Evolutionary conservation across 2,113 vertebrate species (phyloP).

Genomic region (Salvelinus alpinus): DNA sequence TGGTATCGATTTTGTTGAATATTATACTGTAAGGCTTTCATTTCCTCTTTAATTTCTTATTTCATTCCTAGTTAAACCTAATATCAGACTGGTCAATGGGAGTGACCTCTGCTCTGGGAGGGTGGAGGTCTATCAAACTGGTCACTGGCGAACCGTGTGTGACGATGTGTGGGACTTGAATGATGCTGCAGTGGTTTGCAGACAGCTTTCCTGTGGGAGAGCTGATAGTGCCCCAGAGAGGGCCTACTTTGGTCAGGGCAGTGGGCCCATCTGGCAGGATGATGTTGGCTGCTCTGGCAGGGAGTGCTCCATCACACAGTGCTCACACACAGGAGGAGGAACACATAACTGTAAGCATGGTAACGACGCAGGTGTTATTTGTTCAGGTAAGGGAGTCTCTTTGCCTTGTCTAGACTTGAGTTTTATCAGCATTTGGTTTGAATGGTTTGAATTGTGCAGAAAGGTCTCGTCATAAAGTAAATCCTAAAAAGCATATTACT

Average conservation of each 20-base stretch:
- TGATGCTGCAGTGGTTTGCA: constrained; percentile 67
- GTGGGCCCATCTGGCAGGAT: background rate
- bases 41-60: background rate
- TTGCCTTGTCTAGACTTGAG: too few relatives aligned
- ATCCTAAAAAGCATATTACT: too few relatives aligned
- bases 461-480: too few relatives aligned
- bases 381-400: too few relatives aligned
- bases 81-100: constrained; percentile 48
- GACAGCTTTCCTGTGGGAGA: constrained; percentile 61
- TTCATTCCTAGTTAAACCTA: constrained; percentile 22
- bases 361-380: too few relatives aligned
- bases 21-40: too few relatives aligned
- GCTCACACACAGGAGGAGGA: too few relatives aligned
- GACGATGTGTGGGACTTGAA: constrained; percentile 61
- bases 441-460: too few relatives aligned
- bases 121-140: constrained; percentile 58
- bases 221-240: constrained; percentile 12
- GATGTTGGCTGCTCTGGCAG: background rate
- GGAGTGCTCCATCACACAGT: too few relatives aligned
- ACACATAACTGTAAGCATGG: too few relatives aligned
- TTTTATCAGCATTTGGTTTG: too few relatives aligned
- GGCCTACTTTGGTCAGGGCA: background rate
- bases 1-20: too few relatives aligned
- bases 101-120: constrained; percentile 56
- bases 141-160: constrained; percentile 65